Evolutionary conservation across 2,888 invertebrate species (phyloP).

Genomic region (Glaucopsyche alexis): DNA sequence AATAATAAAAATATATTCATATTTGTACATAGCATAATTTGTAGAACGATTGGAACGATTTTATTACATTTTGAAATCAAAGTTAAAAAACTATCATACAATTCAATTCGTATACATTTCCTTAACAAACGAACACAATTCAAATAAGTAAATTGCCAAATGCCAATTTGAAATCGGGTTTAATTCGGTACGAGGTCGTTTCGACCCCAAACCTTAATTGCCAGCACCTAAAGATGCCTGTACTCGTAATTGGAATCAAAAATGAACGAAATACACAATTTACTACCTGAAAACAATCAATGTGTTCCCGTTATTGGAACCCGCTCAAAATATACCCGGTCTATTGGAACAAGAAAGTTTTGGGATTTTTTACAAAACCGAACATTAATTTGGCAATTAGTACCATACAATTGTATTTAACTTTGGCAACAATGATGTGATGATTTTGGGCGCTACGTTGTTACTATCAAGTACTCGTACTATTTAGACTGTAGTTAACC

Average conservation of each 20-base stretch:
- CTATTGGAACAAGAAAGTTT: not conserved
- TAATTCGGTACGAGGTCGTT: not conserved
- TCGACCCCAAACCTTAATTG: constrained; percentile 4
- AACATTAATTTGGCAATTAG: constrained; percentile 1
- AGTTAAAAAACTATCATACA: too few relatives aligned
- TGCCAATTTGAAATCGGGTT: constrained; percentile 12
- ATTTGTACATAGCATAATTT: too few relatives aligned
- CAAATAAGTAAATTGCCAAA: not conserved
- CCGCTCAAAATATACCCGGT: not conserved
- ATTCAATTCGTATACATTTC: not conserved
- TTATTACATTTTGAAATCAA: too few relatives aligned
- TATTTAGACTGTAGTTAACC: not conserved
- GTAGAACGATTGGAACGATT: too few relatives aligned
- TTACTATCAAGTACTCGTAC: not conserved
- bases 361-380: not conserved
- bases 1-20: too few relatives aligned
- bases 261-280: constrained; percentile 18
- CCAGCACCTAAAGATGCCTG: constrained; percentile 21
- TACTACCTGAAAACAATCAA: constrained; percentile 10
- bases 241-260: constrained; percentile 25
- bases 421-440: not conserved
- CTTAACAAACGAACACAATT: not conserved
- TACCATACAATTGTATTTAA: not conserved
- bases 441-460: not conserved
- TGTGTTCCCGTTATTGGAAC: not conserved